A percentile compares a stretch with the other conserved stretches of the same genome.
Evolutionary conservation across 2,888 invertebrate genomes (phyloP).

Genomic region (Zhuqinia jingwanae): DNA sequence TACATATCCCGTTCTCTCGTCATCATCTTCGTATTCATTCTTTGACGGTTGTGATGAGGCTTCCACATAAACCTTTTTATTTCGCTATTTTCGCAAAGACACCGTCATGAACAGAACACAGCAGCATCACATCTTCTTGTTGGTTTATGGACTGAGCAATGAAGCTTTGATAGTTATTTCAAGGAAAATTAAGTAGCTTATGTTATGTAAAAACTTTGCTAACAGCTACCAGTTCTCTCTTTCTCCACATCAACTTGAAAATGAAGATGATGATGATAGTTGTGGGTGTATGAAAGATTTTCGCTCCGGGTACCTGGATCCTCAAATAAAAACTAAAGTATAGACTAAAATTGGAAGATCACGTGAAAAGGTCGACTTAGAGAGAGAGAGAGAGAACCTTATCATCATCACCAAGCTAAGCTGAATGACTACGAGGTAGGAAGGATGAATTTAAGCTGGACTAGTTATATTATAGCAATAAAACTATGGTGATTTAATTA

Average conservation of each 20-base stretch:
- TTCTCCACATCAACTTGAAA: neutral
- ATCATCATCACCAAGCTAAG: too few relatives aligned
- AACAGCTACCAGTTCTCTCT: neutral
- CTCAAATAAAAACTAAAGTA: neutral
- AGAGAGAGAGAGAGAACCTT: too few relatives aligned
- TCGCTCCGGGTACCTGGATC: neutral
- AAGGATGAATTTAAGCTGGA: too few relatives aligned
- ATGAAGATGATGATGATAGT: neutral
- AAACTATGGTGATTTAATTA: too few relatives aligned
- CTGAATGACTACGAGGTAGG: too few relatives aligned
- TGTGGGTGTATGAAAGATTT: neutral
- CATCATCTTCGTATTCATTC: neutral
- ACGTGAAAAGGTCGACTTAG: too few relatives aligned
- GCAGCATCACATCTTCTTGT: constrained; percentile 1
- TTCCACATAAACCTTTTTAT: neutral
- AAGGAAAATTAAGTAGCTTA: constrained; percentile 54
- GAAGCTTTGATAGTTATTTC: constrained; percentile 46
- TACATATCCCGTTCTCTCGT: neutral
- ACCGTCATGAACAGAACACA: too few relatives aligned
- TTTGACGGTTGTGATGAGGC: constrained; percentile 14
- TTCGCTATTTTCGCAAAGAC: neutral
- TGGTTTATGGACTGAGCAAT: neutral
- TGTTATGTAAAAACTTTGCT: constrained; percentile 44
- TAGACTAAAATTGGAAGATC: too few relatives aligned
- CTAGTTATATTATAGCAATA: too few relatives aligned